Evolutionary conservation across 2,888 invertebrate genomes (phyloP).

Genomic region (Beris chalybata): DNA sequence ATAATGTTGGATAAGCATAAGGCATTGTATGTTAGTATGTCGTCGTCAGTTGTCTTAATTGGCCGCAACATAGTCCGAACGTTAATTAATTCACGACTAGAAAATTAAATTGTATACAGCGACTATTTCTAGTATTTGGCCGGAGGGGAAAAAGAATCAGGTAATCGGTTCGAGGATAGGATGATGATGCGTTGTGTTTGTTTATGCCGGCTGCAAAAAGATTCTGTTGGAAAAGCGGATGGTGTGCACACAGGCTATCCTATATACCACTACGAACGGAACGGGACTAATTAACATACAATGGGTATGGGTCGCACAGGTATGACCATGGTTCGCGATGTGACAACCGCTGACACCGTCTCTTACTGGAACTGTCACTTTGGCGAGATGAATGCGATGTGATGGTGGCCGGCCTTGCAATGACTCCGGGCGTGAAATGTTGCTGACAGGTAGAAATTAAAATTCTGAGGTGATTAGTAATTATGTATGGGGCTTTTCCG

Average conservation of each 20-base stretch:
- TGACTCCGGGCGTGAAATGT: slow-evolving; percentile 25
- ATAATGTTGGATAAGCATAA: neutral
- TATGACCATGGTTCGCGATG: slow-evolving; percentile 20
- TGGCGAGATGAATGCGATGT: slow-evolving; percentile 6
- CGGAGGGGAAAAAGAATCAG: neutral
- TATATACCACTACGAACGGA: neutral
- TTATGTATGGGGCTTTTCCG: too few species aligned
- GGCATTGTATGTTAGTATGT: neutral
- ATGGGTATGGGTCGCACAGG: slow-evolving; percentile 13
- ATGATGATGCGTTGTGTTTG: neutral
- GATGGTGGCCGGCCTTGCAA: slow-evolving; percentile 15
- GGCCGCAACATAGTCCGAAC: slow-evolving; percentile 13
- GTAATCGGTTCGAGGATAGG: neutral
- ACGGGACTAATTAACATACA: slow-evolving; percentile 30
- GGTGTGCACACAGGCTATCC: slow-evolving; percentile 1
- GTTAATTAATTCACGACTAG: slow-evolving; percentile 32
- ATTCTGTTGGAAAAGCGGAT: neutral
- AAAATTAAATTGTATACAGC: slow-evolving; percentile 23
- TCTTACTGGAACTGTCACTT: slow-evolving; percentile 25
- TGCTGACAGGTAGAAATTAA: slow-evolving; percentile 31
- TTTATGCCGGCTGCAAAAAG: neutral
- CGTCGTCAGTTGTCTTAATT: slow-evolving; percentile 21
- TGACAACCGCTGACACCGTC: slow-evolving; percentile 23
- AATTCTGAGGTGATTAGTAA: slow-evolving; percentile 20
- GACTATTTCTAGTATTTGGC: too few species aligned